These are phyloP conservation scores for Penelope pileata DNA, from an alignment of 2,113 vertebrate species.

Conservation along the genomic window DNA sequence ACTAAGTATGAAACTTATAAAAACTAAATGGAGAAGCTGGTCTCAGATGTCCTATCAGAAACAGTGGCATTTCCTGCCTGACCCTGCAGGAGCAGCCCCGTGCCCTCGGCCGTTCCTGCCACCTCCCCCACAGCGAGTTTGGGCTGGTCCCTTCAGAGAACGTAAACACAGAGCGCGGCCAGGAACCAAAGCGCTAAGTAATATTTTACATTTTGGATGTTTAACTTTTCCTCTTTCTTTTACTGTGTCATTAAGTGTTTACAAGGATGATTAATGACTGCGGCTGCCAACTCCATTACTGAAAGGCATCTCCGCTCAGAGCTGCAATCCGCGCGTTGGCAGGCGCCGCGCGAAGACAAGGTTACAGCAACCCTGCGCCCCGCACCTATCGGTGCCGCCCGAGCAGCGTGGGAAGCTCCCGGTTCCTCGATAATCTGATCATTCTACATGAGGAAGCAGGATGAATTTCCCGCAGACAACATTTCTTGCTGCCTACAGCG, in stretches of 20 bases:
- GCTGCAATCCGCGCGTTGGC: background rate
- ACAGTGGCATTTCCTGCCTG: background rate
- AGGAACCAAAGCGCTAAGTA: constrained; percentile 25
- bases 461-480: background rate
- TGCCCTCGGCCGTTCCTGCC: too few species aligned
- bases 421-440: background rate
- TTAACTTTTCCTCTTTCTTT: constrained; percentile 48
- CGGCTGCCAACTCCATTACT: constrained; percentile 46
- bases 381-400: rapidly evolving
- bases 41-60: background rate
- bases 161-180: background rate
- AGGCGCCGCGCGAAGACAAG: background rate
- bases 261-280: constrained; percentile 67
- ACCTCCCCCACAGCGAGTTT: too few species aligned
- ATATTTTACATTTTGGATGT: background rate
- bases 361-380: background rate
- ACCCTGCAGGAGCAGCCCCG: background rate
- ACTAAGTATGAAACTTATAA: too few species aligned
- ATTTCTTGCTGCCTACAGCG: background rate
- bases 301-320: constrained; percentile 38
- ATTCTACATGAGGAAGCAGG: background rate
- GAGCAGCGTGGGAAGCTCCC: background rate
- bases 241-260: constrained; percentile 62
- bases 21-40: background rate
- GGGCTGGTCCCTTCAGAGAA: background rate